phyloP scores from a whole-genome alignment of 2,113 vertebrate species.

The Cryptotis parvus region DNA sequence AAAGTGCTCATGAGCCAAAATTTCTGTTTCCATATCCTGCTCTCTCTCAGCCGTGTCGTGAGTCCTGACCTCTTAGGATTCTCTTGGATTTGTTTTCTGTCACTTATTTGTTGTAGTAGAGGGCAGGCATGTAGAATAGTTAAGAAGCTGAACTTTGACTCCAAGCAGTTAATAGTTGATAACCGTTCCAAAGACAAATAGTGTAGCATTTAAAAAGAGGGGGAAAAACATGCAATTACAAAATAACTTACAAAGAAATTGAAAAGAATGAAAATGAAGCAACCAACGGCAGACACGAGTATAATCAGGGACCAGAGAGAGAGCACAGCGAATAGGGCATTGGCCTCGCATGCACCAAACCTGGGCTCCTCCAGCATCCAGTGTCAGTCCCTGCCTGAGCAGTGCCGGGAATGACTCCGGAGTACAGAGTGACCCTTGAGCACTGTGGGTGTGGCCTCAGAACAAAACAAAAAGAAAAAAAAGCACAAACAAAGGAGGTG shows the following conservation, averaged over 20 bases:
- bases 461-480: slow-evolving; percentile 44
- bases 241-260: background rate
- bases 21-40: background rate
- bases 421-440: background rate
- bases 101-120: background rate
- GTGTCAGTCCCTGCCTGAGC: too few species aligned
- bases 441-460: background rate
- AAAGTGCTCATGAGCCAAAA: background rate
- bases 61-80: background rate
- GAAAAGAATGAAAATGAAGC: background rate
- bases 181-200: background rate
- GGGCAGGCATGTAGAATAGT: background rate
- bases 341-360: too few species aligned
- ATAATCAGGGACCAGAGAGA: background rate
- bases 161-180: background rate
- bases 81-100: background rate
- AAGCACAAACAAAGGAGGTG: slow-evolving; percentile 24
- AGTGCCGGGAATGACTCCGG: too few species aligned
- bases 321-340: too few species aligned
- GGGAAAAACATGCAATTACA: background rate
- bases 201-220: background rate
- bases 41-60: background rate
- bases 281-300: too few species aligned
- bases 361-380: too few species aligned
- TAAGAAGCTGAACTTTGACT: background rate